Evolutionary conservation across 2,797 vertebrate species (phyloP).

Genomic region (Gymnodraco acuticeps): DNA sequence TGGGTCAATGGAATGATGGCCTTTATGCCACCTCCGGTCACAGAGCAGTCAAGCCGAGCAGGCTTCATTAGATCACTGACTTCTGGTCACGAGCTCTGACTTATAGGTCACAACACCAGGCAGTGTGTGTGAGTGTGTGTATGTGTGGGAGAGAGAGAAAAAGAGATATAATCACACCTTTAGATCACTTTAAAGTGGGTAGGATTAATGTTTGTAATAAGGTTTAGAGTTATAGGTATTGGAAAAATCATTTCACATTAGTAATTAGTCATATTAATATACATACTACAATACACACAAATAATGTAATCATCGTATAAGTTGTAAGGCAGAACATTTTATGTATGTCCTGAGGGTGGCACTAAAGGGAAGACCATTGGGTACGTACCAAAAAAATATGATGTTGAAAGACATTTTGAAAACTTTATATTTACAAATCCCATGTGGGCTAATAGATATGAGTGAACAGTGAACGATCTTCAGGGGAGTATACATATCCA

Average conservation of each 20-base stretch:
- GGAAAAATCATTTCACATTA: too few relatives aligned
- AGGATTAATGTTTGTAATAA: neutral
- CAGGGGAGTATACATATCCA: neutral
- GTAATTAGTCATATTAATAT: too few relatives aligned
- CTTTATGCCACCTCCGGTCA: slow-evolving; percentile 40
- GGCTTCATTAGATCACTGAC: slow-evolving; percentile 70
- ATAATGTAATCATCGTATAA: too few relatives aligned
- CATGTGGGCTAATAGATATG: neutral
- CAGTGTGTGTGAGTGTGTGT: slow-evolving; percentile 26
- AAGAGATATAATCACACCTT: neutral
- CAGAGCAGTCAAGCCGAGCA: slow-evolving; percentile 43
- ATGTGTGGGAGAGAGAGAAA: neutral
- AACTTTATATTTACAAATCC: neutral
- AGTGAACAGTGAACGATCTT: neutral
- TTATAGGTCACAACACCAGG: slow-evolving; percentile 52
- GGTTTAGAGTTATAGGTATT: too few relatives aligned
- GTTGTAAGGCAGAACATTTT: too few relatives aligned
- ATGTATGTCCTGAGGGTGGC: neutral
- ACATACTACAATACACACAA: too few relatives aligned
- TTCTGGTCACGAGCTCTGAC: slow-evolving; percentile 58
- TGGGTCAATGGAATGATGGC: slow-evolving; percentile 47
- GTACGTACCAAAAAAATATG: neutral
- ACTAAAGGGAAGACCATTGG: neutral
- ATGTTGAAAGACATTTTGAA: neutral
- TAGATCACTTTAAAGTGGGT: neutral